These are phyloP conservation scores for Mamestra configurata DNA, from an alignment of 1,140 invertebrate species.

Conservation along the genomic window DNA sequence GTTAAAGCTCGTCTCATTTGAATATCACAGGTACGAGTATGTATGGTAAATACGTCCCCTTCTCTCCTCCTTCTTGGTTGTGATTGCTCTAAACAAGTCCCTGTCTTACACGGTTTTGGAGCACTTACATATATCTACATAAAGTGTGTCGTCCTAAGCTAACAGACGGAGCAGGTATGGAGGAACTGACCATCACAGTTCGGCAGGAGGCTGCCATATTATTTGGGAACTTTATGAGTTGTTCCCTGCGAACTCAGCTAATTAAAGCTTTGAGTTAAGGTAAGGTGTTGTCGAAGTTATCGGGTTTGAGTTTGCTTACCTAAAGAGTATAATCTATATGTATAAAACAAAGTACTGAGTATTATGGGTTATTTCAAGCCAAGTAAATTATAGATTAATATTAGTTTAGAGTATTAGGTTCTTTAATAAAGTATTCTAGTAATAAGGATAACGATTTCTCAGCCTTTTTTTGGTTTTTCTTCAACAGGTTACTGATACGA, in stretches of 20 bases:
- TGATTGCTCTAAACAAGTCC: slow-evolving; percentile 53
- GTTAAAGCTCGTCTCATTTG: slow-evolving; percentile 45
- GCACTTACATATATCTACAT: slow-evolving; percentile 22
- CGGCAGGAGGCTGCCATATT: slow-evolving; percentile 4
- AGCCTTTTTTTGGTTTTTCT: too few species aligned
- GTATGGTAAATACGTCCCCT: slow-evolving; percentile 11
- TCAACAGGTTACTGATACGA: background rate
- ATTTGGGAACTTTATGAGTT: slow-evolving; percentile 26
- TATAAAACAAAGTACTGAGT: too few species aligned
- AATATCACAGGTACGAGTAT: slow-evolving; percentile 32
- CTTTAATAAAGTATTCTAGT: too few species aligned
- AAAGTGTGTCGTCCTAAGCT: slow-evolving; percentile 50
- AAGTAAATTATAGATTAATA: too few species aligned
- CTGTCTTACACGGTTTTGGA: slow-evolving; percentile 47
- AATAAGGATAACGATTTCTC: too few species aligned
- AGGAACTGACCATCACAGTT: slow-evolving; percentile 8
- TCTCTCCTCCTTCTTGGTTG: slow-evolving; percentile 15
- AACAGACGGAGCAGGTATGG: slow-evolving; percentile 45
- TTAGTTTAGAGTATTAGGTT: too few species aligned
- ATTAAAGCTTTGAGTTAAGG: slow-evolving; percentile 26
- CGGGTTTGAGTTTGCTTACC: background rate
- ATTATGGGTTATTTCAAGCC: background rate
- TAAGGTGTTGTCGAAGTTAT: slow-evolving; percentile 18
- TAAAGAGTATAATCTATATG: too few species aligned
- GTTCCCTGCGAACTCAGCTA: slow-evolving; percentile 20